Evolutionary conservation across 2,113 vertebrate species (phyloP), one percentile per base, ranked within the genome.

Genomic region (Callopanchax toddi): DNA sequence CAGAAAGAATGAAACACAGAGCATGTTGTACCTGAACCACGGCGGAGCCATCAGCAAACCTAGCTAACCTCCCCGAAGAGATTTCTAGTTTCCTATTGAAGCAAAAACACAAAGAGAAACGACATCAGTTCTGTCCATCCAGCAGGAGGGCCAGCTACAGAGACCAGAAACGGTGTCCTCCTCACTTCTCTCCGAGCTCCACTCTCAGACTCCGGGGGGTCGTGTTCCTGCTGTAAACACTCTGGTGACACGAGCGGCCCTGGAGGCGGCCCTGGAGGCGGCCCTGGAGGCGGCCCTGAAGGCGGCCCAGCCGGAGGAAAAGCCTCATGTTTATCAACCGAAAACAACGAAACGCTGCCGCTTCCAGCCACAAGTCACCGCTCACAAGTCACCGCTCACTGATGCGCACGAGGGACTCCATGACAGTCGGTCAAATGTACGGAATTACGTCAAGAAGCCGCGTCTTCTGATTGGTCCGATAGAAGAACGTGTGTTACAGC

Each of bases 11-110:
- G n/a, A n/a, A n/a, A 32, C 29, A 32, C 6, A 32, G 29, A 32
- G 29, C 3, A 32, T 32, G 6, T 32, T 32, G 6, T 93, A 99
- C 97, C 96, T 95, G 92, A 26, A 97, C 94, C 29, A 99, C 94
- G 77, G 97, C 95, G 85, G 92, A 93, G 49, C 97, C 97, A 87
- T 99, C 97, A 69, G 97, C 95, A 89, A 99, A 99, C 72, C 92
- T 93, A 0, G 97, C 97, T 12, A 99, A 89, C 70, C 89, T 97
- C 70, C 97, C 97, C 0, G 95, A 94, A 6, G 95, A 95, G 57
- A 98, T 90, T 78, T 99, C 93, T 73, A 99, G 90, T 76, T 94
- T 98, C 71, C 97, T 99, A 52, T 12, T 70, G 81, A 21, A 67
- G 44, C 22, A 67, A 63, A n/a, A 57, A 65, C 0, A 29, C 15